Conservation (phyloP, 2,888 invertebrate species). For the Cinara cedri region DNA sequence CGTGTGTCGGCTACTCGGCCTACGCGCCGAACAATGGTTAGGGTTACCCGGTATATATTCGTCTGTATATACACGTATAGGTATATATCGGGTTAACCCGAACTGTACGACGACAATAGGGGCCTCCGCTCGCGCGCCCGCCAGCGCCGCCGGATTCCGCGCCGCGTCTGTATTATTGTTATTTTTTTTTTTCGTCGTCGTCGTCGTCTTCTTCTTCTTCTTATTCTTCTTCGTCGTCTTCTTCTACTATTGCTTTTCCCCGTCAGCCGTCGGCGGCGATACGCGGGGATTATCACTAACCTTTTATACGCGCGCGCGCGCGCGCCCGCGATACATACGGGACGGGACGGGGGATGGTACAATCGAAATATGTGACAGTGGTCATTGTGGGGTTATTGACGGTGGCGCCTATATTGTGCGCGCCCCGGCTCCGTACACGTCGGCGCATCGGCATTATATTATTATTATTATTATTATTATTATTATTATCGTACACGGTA, state of each 20-base stretch:
- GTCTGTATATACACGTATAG: too few relatives aligned
- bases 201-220: too few relatives aligned
- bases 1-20: constrained; percentile 56
- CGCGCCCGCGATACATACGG: constrained; percentile 23
- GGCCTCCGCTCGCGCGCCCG: constrained; percentile 5
- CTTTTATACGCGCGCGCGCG: constrained; percentile 47
- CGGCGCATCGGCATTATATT: too few relatives aligned
- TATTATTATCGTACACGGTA: too few relatives aligned
- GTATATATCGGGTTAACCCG: background rate
- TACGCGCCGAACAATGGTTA: constrained; percentile 51
- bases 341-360: too few relatives aligned
- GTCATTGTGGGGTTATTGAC: constrained; percentile 55
- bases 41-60: too few relatives aligned
- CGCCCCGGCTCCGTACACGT: background rate
- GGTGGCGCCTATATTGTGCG: constrained; percentile 47
- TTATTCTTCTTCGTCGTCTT: too few relatives aligned
- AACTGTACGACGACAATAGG: constrained; percentile 35
- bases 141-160: constrained; percentile 23
- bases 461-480: too few relatives aligned
- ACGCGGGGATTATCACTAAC: constrained; percentile 33
- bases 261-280: background rate
- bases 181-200: constrained; percentile 16
- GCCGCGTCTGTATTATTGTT: constrained; percentile 31
- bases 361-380: constrained; percentile 53
- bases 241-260: background rate